phyloP scores from a whole-genome alignment of 2,888 invertebrate genomes.

The Pachymerium ferrugineum region DNA sequence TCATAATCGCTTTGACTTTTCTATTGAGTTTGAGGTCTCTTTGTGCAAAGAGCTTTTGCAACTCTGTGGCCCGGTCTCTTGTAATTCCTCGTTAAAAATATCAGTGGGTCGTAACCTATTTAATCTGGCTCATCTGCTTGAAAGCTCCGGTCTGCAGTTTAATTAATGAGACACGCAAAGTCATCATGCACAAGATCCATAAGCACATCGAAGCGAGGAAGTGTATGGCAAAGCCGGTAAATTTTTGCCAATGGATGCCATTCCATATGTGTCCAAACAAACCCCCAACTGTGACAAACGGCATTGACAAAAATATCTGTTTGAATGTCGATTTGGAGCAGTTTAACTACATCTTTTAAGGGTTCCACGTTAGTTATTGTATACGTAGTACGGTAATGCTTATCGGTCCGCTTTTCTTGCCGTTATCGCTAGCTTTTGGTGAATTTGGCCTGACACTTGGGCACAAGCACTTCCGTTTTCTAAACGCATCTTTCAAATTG shows the following conservation, averaged over 20 bases:
- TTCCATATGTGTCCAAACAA: too few relatives aligned
- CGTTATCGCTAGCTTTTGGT: background rate
- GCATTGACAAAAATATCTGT: background rate
- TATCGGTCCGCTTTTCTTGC: background rate
- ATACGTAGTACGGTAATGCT: background rate
- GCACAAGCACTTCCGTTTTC: background rate
- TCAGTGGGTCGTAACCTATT: background rate
- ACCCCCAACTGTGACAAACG: background rate
- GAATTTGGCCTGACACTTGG: background rate
- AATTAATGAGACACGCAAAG: slow-evolving; percentile 2
- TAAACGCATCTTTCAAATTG: background rate
- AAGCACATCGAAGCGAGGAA: background rate
- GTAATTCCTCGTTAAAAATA: background rate
- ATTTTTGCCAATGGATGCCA: too few relatives aligned
- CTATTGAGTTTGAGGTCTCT: background rate
- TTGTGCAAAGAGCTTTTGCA: background rate
- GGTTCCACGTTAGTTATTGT: background rate
- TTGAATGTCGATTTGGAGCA: background rate
- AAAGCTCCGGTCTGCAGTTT: background rate
- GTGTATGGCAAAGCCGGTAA: too few relatives aligned
- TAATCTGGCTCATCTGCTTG: background rate
- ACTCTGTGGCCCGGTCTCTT: background rate
- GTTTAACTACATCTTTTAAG: background rate
- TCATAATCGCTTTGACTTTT: background rate
- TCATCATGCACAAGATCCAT: background rate